These are phyloP conservation scores for Bos taurus DNA, from an alignment of 2,113 vertebrate species.

Conservation along the genomic window DNA sequence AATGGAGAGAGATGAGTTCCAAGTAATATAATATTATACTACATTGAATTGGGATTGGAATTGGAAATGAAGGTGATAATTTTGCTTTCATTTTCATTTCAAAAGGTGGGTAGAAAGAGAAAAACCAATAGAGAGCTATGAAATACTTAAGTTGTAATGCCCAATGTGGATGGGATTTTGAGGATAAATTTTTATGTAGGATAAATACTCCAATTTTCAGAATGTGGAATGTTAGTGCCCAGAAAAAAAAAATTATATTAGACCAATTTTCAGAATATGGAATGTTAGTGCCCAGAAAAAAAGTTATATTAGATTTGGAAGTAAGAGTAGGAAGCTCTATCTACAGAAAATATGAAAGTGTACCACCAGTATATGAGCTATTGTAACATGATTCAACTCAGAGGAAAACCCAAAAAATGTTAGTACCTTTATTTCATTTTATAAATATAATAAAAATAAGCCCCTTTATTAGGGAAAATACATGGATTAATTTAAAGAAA, in stretches of 20 bases:
- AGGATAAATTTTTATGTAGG: background rate
- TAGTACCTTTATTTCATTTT: constrained; percentile 33
- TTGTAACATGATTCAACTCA: background rate
- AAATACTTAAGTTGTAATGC: background rate
- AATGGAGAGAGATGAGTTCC: background rate
- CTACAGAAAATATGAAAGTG: background rate
- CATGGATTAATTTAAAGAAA: constrained; percentile 23
- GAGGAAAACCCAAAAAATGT: background rate
- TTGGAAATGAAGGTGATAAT: background rate
- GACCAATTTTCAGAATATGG: constrained; percentile 5
- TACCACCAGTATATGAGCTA: background rate
- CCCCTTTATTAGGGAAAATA: background rate
- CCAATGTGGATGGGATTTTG: background rate
- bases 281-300: background rate
- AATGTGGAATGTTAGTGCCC: background rate
- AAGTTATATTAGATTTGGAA: background rate
- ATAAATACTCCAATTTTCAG: constrained; percentile 1
- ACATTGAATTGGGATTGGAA: background rate
- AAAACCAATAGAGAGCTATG: background rate
- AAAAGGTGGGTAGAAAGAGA: constrained; percentile 7
- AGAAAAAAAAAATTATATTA: constrained; percentile 9
- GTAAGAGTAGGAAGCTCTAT: background rate
- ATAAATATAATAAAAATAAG: background rate
- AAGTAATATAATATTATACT: background rate
- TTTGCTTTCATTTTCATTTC: constrained; percentile 10